Base-by-base conservation (phyloP, 2,113 vertebrate species). In the Leucosticte australis region DNA sequence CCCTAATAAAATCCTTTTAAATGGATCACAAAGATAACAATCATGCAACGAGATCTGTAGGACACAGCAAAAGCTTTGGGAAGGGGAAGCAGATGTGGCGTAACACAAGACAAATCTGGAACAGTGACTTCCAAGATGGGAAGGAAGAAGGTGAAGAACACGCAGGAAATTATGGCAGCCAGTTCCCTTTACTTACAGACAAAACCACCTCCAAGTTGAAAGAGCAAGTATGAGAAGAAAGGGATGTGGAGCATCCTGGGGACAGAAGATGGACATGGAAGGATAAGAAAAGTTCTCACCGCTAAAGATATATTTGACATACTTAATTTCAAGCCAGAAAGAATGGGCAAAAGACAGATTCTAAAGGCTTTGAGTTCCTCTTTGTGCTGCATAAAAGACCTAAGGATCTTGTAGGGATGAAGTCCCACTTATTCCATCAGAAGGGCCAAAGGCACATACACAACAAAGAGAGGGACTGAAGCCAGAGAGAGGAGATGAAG, bases 241-340 rank as follows among this genome's bases (percentile, higher is more conserved):
- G 7, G 27, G 47, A 64, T 35, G 21, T 16, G 76, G 24, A 90
- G 17, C 15, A 50, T 28, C 52, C 52, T 15, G 33, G 4, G 11
- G 35, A 63, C 15, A 19, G n/a, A 57, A 53, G 56, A 39, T 9
- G 15, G 49, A 75, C 22, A 15, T 39, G 23, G 81, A 83, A 96
- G 26, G 41, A 41, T n/a, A 79, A 64, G 57, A n/a, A 41, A 85
- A 84, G 31, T 53, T 89, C 82, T 74, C 57, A 57, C 31, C 73
- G 60, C 23, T 80, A 65, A 69, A 15, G 30, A 92, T 59, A 15
- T 8, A 64, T 28, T 2, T 82, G 42, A 80, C 55, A 63, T 28
- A 64, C 46, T 55, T 94, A 46, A 75, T 64, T 95, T 65, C 70
- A 60, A 93, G 42, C 30, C 77, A 90, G 18, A 93, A 96, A 83